Conservation (phyloP, 2,888 invertebrate genomes). For the Idaea straminata region DNA sequence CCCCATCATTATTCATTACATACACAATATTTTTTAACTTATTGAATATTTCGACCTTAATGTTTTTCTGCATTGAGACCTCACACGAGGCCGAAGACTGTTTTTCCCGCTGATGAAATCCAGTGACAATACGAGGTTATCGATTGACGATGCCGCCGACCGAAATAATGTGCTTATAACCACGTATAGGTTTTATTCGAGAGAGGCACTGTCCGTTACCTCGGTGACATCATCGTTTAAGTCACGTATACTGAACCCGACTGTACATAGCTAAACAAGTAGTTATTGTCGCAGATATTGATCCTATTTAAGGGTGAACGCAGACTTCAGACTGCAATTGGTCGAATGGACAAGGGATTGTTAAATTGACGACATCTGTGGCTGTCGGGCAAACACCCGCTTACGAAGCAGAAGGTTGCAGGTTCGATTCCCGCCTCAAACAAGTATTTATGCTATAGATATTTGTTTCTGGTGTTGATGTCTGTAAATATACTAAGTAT, state of each 20-base stretch:
- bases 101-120: background rate
- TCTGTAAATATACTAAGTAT: too few relatives aligned
- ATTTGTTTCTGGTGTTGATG: too few relatives aligned
- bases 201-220: constrained; percentile 47
- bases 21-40: background rate
- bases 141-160: constrained; percentile 7
- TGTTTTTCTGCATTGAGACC: background rate
- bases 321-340: too few relatives aligned
- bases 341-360: too few relatives aligned
- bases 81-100: background rate
- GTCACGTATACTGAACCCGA: constrained; percentile 36
- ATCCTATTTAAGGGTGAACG: too few relatives aligned
- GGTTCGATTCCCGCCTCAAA: too few relatives aligned
- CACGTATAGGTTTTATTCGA: constrained; percentile 18
- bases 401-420: too few relatives aligned
- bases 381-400: too few relatives aligned
- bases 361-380: too few relatives aligned
- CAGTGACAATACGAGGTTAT: background rate
- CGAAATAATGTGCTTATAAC: background rate
- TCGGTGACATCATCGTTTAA: constrained; percentile 62
- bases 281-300: constrained; percentile 22
- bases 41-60: background rate
- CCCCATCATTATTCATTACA: too few relatives aligned
- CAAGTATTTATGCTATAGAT: too few relatives aligned
- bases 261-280: constrained; percentile 36